Conservation (phyloP, 2,888 invertebrate genomes). For the Lithophane ornitopus region DNA sequence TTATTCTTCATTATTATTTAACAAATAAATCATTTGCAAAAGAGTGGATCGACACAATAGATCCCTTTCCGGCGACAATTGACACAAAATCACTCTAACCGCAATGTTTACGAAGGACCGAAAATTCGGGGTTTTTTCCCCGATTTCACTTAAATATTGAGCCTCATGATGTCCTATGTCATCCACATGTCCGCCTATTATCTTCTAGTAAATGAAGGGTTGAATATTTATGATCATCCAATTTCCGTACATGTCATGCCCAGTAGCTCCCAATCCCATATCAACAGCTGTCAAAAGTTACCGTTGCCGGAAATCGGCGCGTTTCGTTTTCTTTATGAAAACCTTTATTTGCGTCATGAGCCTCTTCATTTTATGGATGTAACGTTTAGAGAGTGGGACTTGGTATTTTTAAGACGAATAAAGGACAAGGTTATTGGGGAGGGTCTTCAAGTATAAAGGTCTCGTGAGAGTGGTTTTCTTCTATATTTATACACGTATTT, state of each 20-base stretch:
- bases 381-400: conserved; percentile 46
- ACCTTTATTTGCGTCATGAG: conserved; percentile 57
- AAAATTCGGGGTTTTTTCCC: conserved; percentile 17
- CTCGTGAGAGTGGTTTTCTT: conserved; percentile 24
- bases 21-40: conserved; percentile 36
- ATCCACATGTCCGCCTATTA: conserved; percentile 47
- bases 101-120: conserved; percentile 21
- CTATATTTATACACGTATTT: conserved; percentile 33
- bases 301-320: conserved; percentile 48
- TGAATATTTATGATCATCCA: conserved; percentile 63
- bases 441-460: conserved; percentile 36
- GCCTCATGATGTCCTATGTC: conserved; percentile 38
- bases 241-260: conserved; percentile 65
- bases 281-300: conserved; percentile 63
- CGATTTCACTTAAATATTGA: conserved; percentile 45
- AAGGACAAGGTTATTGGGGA: conserved; percentile 49
- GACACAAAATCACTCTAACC: conserved; percentile 19
- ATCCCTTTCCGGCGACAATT: conserved; percentile 21
- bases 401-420: conserved; percentile 58
- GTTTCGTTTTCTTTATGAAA: conserved; percentile 59
- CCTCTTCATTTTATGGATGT: conserved; percentile 59
- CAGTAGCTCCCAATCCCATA: conserved; percentile 56
- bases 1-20: conserved; percentile 4
- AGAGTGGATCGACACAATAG: conserved; percentile 15
- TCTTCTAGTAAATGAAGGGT: conserved; percentile 59